A percentile compares a stretch with the other conserved stretches of the same genome.
Conservation (phyloP, 2,113 vertebrate genomes). For the Odontesthes bonariensis region DNA sequence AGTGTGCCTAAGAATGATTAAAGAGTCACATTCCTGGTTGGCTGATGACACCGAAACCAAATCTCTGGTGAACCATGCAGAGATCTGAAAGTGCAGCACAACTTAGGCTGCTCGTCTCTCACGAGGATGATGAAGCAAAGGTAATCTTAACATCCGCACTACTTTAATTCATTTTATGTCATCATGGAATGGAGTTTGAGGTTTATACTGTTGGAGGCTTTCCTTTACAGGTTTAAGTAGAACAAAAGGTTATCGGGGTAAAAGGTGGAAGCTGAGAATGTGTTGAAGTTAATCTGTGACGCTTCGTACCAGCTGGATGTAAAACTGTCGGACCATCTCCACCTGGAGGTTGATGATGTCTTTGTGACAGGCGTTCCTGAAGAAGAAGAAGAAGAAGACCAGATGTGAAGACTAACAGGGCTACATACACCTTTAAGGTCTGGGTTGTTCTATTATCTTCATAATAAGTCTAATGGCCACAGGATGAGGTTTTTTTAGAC, state of each 20-base stretch:
- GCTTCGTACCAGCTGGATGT: conserved; percentile 90
- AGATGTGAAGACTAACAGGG: neutral
- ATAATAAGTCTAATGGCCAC: too few species aligned
- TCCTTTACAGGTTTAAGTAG: too few species aligned
- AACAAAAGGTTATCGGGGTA: too few species aligned
- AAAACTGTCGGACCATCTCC: conserved; percentile 98
- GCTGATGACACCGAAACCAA: conserved; percentile 8
- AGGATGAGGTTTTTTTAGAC: too few species aligned
- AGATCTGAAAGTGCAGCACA: conserved; percentile 11
- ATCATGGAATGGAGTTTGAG: too few species aligned
- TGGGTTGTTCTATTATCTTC: too few species aligned
- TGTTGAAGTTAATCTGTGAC: neutral
- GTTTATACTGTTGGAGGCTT: too few species aligned
- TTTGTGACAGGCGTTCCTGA: conserved; percentile 91
- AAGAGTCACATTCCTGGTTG: too few species aligned
- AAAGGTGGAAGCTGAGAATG: too few species aligned
- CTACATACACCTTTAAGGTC: neutral
- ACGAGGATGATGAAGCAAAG: neutral
- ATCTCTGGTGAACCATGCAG: conserved; percentile 7
- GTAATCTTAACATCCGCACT: too few species aligned
- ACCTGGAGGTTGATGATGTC: conserved; percentile 98
- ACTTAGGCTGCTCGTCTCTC: conserved; percentile 17
- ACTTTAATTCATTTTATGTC: too few species aligned
- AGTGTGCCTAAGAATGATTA: too few species aligned
- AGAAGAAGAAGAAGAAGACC: neutral